A percentile compares a stretch with the other conserved stretches of the same genome.
These are phyloP conservation scores for Peromyscus leucopus DNA, from an alignment of 2,113 vertebrate genomes.

Conservation along the genomic window DNA sequence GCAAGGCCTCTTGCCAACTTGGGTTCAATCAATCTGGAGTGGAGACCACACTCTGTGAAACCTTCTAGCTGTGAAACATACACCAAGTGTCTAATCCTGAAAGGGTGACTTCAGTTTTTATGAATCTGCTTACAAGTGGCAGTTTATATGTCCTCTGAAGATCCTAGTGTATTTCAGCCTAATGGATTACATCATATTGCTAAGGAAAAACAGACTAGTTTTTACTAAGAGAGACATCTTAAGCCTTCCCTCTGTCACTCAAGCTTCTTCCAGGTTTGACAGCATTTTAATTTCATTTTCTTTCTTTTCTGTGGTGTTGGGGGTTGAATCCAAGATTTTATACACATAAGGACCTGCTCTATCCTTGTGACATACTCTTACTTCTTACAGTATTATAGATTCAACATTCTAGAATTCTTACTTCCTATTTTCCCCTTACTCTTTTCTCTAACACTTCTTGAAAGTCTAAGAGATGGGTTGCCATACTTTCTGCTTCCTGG, in stretches of 20 bases:
- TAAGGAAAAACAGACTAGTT: background rate
- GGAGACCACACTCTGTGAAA: background rate
- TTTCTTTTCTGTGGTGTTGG: background rate
- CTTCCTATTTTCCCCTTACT: background rate
- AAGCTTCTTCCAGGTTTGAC: background rate
- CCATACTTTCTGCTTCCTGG: slow-evolving; percentile 8
- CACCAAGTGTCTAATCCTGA: background rate
- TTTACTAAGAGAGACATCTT: slow-evolving; percentile 31
- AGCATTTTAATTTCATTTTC: background rate
- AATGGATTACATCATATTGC: background rate
- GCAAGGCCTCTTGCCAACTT: background rate
- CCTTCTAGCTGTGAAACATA: background rate
- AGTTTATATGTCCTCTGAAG: background rate
- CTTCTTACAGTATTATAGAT: background rate
- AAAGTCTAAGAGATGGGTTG: slow-evolving; percentile 30
- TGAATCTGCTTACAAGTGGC: background rate
- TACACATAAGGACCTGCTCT: background rate
- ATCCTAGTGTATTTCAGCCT: background rate
- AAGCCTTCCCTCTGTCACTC: background rate
- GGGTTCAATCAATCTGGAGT: background rate
- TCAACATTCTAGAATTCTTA: background rate
- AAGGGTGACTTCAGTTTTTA: background rate
- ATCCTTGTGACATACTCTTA: background rate
- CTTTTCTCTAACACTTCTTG: slow-evolving; percentile 17
- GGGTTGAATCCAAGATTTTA: background rate